Conservation (phyloP, 2,888 invertebrate species). For the Ptychoptera albimana region DNA sequence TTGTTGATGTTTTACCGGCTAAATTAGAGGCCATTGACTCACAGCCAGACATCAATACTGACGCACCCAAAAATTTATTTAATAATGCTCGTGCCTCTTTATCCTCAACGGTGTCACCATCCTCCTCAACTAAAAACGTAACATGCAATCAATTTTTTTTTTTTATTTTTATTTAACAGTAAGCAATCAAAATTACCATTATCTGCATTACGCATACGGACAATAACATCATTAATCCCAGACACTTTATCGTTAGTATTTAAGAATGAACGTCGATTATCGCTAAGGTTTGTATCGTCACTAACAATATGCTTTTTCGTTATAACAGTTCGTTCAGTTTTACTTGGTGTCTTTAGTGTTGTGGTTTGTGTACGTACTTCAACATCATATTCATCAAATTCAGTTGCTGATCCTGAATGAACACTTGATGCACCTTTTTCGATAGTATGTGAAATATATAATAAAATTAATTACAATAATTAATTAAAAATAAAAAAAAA, state of each 20-base stretch:
- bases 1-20: constrained; percentile 17
- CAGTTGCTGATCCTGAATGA: background rate
- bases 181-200: constrained; percentile 32
- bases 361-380: constrained; percentile 14
- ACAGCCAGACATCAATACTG: constrained; percentile 64
- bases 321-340: constrained; percentile 15
- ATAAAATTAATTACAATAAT: too few species aligned
- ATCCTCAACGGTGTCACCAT: constrained; percentile 51
- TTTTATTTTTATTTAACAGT: background rate
- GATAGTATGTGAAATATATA: too few species aligned
- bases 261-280: constrained; percentile 40
- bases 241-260: constrained; percentile 54
- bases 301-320: constrained; percentile 10
- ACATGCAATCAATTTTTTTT: too few species aligned
- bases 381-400: constrained; percentile 13
- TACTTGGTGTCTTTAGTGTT: constrained; percentile 15
- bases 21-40: constrained; percentile 30
- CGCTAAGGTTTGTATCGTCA: too few species aligned
- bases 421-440: constrained; percentile 1
- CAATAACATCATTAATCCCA: constrained; percentile 58
- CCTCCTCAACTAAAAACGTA: constrained; percentile 39
- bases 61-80: constrained; percentile 71
- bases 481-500: background rate
- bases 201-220: constrained; percentile 62
- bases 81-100: constrained; percentile 56